Evolutionary conservation across 2,888 invertebrate genomes (phyloP).

Genomic region (Odontothrips loti): DNA sequence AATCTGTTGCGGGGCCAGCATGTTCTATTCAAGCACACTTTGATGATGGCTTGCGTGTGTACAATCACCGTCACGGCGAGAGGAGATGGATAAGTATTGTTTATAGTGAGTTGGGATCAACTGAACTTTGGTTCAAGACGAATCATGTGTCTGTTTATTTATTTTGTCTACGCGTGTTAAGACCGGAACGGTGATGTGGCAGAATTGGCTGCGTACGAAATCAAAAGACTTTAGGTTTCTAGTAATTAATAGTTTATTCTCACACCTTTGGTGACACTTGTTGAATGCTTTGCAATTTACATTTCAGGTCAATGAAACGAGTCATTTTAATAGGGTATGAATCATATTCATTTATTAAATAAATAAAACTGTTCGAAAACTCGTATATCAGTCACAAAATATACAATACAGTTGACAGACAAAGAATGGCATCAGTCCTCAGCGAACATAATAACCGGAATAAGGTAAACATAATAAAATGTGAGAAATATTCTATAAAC

Average conservation of each 20-base stretch:
- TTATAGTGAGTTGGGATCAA: too few relatives aligned
- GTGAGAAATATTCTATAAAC: slow-evolving; percentile 13
- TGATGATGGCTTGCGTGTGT: too few relatives aligned
- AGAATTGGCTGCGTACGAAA: background rate
- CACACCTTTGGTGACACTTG: slow-evolving; percentile 17
- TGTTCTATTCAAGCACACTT: too few relatives aligned
- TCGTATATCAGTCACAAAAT: slow-evolving; percentile 26
- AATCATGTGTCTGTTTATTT: background rate
- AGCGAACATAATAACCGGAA: slow-evolving; percentile 14
- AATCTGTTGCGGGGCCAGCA: background rate
- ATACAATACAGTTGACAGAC: slow-evolving; percentile 22
- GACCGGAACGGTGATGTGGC: background rate
- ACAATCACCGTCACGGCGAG: too few relatives aligned
- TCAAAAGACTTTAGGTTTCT: background rate
- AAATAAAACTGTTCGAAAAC: slow-evolving; percentile 27
- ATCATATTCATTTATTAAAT: slow-evolving; percentile 27
- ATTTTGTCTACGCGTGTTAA: background rate
- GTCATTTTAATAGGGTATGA: slow-evolving; percentile 4
- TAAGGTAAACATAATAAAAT: background rate
- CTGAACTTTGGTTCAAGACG: background rate
- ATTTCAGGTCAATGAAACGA: slow-evolving; percentile 20
- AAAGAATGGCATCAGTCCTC: slow-evolving; percentile 24
- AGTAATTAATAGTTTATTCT: slow-evolving; percentile 20
- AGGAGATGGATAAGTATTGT: too few relatives aligned
- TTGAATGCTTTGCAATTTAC: slow-evolving; percentile 11